Conservation (phyloP, 2,888 invertebrate species). For the Cyclophora punctaria region DNA sequence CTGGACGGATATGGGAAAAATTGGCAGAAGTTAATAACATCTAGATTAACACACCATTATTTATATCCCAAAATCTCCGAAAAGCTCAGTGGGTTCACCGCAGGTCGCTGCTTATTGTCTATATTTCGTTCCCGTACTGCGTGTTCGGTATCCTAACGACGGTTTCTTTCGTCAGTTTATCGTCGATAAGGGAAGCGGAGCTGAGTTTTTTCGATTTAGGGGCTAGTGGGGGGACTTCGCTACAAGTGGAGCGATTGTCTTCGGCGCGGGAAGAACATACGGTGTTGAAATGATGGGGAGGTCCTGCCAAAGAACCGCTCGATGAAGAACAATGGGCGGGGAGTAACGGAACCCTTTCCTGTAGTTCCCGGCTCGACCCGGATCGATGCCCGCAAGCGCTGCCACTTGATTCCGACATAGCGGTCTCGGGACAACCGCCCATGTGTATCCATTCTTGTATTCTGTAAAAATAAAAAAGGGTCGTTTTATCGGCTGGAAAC, state of each 20-base stretch:
- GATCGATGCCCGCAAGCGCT: conserved; percentile 45
- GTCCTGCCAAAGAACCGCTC: conserved; percentile 60
- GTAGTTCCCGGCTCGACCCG: conserved; percentile 47
- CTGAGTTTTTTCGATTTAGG: conserved; percentile 65
- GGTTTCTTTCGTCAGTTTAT: conserved; percentile 58
- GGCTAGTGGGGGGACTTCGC: conserved; percentile 59
- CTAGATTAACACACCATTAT: too few relatives aligned
- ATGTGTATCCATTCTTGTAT: conserved; percentile 59
- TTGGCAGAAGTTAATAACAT: too few relatives aligned
- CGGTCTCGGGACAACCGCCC: conserved; percentile 57
- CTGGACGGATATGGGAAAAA: too few relatives aligned
- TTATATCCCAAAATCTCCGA: too few relatives aligned
- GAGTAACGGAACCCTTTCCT: conserved; percentile 59
- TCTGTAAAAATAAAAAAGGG: conserved; percentile 18
- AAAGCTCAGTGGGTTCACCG: too few relatives aligned
- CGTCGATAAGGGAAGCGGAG: conserved; percentile 64
- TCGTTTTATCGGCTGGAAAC: too few relatives aligned
- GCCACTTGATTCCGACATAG: conserved; percentile 47
- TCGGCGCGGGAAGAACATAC: conserved; percentile 50
- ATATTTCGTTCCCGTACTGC: conserved; percentile 59
- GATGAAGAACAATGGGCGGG: conserved; percentile 65
- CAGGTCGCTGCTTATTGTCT: conserved; percentile 4
- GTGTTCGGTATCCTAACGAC: conserved; percentile 62
- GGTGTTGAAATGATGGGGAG: conserved; percentile 57
- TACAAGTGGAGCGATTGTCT: conserved; percentile 58